These are phyloP conservation scores for Cremastinae sp. DNA, from an alignment of 2,888 invertebrate genomes.

Conservation along the genomic window DNA sequence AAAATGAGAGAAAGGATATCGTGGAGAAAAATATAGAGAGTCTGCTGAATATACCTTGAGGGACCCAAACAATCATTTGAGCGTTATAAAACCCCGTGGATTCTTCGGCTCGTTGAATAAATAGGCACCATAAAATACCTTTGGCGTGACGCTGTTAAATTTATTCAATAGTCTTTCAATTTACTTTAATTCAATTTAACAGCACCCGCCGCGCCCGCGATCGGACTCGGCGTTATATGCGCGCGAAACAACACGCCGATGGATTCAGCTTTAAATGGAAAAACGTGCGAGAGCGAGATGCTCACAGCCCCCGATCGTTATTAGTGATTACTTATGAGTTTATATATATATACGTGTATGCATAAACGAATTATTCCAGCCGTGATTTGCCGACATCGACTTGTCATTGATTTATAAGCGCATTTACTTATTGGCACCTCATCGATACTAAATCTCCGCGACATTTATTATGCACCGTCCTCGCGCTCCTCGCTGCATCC, in stretches of 20 bases:
- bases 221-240: too few species aligned
- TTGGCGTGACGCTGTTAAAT: constrained; percentile 58
- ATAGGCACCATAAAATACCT: constrained; percentile 61
- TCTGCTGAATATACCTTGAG: too few species aligned
- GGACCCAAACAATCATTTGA: too few species aligned
- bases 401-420: constrained; percentile 38
- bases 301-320: constrained; percentile 37
- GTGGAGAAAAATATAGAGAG: too few species aligned
- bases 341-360: constrained; percentile 9
- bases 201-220: constrained; percentile 34
- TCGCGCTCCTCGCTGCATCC: constrained; percentile 8
- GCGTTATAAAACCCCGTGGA: constrained; percentile 49
- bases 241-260: constrained; percentile 2
- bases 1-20: too few species aligned
- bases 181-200: constrained; percentile 60
- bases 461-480: constrained; percentile 46
- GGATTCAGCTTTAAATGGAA: constrained; percentile 43
- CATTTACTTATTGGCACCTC: constrained; percentile 38
- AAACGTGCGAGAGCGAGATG: background rate
- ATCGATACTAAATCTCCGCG: constrained; percentile 34
- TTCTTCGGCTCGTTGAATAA: constrained; percentile 59
- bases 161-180: constrained; percentile 62
- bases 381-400: too few species aligned
- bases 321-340: constrained; percentile 49
- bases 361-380: too few species aligned